Evolutionary conservation across 2,797 vertebrate genomes (phyloP).

Genomic region (Myotis pilosus): DNA sequence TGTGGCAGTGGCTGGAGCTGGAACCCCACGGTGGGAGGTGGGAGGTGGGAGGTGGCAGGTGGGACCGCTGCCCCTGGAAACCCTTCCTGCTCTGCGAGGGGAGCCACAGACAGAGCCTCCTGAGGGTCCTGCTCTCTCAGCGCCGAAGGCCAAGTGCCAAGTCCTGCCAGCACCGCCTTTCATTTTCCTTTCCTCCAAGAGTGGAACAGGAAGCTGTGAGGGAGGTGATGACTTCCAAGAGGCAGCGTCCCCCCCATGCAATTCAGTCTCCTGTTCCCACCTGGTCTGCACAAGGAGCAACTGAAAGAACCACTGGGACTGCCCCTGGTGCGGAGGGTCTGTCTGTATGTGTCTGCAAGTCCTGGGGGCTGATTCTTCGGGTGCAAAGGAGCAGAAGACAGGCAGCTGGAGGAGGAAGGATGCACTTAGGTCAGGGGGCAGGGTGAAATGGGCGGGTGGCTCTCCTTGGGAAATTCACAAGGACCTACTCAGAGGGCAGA

Average conservation of each 20-base stretch:
- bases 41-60: too few relatives aligned
- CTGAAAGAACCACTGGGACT: background rate
- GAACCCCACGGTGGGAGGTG: too few relatives aligned
- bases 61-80: background rate
- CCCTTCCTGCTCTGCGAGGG: background rate
- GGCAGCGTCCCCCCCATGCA: background rate
- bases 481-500: background rate
- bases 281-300: background rate
- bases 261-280: background rate
- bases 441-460: background rate
- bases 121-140: background rate
- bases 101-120: background rate
- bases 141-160: background rate
- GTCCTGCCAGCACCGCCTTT: background rate
- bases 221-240: too few relatives aligned
- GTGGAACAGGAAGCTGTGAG: background rate
- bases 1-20: background rate
- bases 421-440: background rate
- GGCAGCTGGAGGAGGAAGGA: background rate
- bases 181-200: background rate
- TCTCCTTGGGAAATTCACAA: conserved; percentile 7
- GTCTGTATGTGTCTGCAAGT: too few relatives aligned
- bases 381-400: background rate
- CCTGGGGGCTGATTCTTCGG: background rate
- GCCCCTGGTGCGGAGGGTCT: background rate